Base-by-base conservation (phyloP, 2,888 invertebrate species). In the Synergus gifuensis region DNA sequence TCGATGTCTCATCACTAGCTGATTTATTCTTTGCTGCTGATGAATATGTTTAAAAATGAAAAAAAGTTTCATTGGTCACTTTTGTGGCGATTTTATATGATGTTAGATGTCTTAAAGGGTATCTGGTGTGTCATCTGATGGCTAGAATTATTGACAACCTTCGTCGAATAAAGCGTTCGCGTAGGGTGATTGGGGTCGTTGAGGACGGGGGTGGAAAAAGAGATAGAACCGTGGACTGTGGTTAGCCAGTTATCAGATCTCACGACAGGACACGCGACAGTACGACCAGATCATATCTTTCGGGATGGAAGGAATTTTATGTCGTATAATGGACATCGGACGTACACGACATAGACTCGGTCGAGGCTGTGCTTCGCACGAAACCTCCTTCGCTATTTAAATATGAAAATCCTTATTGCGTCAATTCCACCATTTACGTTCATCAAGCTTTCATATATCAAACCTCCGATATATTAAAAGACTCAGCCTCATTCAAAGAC, bases 231-330 rank as follows among this genome's bases (percentile, higher is more conserved):
- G 81, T 79, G 85, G 84, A 82, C 86, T 85, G 86, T 85, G 88
- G 83, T 67, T 73, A 81, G 78, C 86, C 86, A 81, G 84, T 89
- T 92, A 92, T 92, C 92, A 90, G 92, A 92, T 92, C 87, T 85
- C 85, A 88, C 87, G 87, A 86, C 87, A 86, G 90, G 88, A 90
- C 92, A 92, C 92, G 92, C 92, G 90, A 92, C 90, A 89, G 84
- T 85, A 85, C 85, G 85, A 79, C 82, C 84, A 85, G 91, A 91
- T 92, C 86, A 85, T 92, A 92, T 92, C 92, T 83, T 79, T 77
- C 79, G 79, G 87, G 88, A 90, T 90, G 88, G 90, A 91, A 91
- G 90, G 88, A 91, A 92, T 90, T 91, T 91, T 89, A 90, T 91
- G 90, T 89, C 90, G 88, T 90, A 90, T 90, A 91, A 90, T 91